Conservation (phyloP, 1,140 invertebrate genomes). For the Cyclargus thomasi region DNA sequence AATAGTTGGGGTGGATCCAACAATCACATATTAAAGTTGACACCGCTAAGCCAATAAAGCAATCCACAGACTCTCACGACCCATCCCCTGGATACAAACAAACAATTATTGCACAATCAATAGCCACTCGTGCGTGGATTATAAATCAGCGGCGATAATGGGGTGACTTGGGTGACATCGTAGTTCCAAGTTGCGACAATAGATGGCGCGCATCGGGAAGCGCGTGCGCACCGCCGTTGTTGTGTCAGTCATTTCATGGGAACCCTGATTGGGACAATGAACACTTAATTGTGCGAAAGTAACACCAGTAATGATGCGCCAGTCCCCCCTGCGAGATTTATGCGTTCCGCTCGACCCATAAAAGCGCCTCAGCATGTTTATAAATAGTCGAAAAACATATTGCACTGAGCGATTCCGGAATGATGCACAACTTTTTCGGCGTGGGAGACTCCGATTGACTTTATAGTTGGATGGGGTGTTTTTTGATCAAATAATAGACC, state of each 20-base stretch:
- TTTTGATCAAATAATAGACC: not conserved
- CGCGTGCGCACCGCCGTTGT: conserved; percentile 52
- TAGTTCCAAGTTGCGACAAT: conserved; percentile 47
- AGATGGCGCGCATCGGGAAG: conserved; percentile 44
- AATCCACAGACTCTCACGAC: conserved; percentile 46
- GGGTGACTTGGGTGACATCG: conserved; percentile 49
- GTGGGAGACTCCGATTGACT: conserved; percentile 43
- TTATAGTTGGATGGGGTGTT: conserved; percentile 4
- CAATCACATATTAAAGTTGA: conserved; percentile 25
- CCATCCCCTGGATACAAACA: conserved; percentile 59
- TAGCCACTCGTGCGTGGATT: conserved; percentile 51
- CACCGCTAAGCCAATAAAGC: conserved; percentile 56
- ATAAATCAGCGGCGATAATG: conserved; percentile 67
- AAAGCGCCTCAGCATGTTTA: conserved; percentile 59
- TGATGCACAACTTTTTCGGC: conserved; percentile 53
- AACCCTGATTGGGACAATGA: conserved; percentile 61
- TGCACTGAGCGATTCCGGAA: conserved; percentile 42
- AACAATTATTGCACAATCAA: conserved; percentile 71
- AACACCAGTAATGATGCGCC: conserved; percentile 62
- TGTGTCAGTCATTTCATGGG: conserved; percentile 67
- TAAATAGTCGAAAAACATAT: conserved; percentile 67
- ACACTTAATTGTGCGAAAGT: conserved; percentile 68
- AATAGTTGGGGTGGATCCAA: conserved; percentile 22
- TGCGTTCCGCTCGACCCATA: conserved; percentile 52
- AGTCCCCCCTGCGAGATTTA: conserved; percentile 57